phyloP scores from a whole-genome alignment of 2,113 vertebrate genomes.

The Heptranchias perlo region DNA sequence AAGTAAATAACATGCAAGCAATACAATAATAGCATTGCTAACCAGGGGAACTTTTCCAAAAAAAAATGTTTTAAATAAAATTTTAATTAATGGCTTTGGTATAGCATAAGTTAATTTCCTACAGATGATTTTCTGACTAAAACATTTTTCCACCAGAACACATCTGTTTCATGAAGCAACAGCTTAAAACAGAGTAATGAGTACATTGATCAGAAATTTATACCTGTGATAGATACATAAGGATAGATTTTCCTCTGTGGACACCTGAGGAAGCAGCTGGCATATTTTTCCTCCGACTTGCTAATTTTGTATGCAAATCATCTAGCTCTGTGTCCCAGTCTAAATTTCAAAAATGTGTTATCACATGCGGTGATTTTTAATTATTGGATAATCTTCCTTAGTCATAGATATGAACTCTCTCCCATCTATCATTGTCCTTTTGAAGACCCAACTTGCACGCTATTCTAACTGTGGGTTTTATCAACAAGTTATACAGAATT shows the following conservation, averaged over 20 bases:
- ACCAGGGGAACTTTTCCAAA: background rate
- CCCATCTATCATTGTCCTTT: background rate
- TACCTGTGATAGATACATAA: background rate
- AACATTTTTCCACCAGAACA: background rate
- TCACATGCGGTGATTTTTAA: background rate
- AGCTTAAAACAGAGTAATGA: background rate
- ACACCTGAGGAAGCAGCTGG: background rate
- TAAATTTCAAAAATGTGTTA: background rate
- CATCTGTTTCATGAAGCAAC: background rate
- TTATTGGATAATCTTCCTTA: background rate
- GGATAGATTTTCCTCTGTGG: background rate
- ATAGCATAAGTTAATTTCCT: background rate
- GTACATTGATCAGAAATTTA: background rate
- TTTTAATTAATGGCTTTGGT: background rate
- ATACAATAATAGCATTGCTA: background rate
- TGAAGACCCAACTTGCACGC: background rate
- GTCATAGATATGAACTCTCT: background rate
- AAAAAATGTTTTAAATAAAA: background rate
- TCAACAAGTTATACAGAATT: background rate
- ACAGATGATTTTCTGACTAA: background rate
- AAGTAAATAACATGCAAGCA: slow-evolving; percentile 36
- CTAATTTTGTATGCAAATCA: background rate
- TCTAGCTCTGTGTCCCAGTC: background rate
- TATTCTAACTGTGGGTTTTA: background rate
- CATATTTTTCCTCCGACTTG: background rate